phyloP scores from a whole-genome alignment of 2,888 invertebrate genomes.

The Pachliopta kotzebuea region DNA sequence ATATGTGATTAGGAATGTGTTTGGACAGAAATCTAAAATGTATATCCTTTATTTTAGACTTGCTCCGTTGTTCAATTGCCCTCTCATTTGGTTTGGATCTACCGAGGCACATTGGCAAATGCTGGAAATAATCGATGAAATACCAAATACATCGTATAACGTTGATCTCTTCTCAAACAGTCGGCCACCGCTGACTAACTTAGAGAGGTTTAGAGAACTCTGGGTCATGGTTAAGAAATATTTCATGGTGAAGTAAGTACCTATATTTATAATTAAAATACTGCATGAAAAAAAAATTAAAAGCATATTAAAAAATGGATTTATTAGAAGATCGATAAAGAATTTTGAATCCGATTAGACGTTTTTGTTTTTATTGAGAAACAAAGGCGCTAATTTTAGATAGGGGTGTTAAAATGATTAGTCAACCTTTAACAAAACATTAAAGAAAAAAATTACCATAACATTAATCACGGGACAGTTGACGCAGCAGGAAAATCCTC shows the following conservation, averaged over 20 bases:
- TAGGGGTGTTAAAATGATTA: too few relatives aligned
- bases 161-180: conserved; percentile 48
- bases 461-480: too few relatives aligned
- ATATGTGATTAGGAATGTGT: neutral
- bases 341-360: too few relatives aligned
- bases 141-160: conserved; percentile 55
- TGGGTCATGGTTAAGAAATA: conserved; percentile 43
- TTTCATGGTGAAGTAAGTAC: conserved; percentile 44
- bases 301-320: too few relatives aligned
- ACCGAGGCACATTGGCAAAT: conserved; percentile 58
- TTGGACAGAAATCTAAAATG: neutral
- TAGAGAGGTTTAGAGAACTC: conserved; percentile 45
- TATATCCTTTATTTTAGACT: conserved; percentile 44
- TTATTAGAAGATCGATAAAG: too few relatives aligned
- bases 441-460: too few relatives aligned
- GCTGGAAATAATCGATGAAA: conserved; percentile 51
- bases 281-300: neutral
- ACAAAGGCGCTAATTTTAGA: too few relatives aligned
- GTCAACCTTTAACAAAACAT: too few relatives aligned
- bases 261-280: neutral
- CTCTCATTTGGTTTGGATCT: conserved; percentile 55
- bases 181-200: conserved; percentile 46
- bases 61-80: conserved; percentile 52
- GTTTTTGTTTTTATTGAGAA: too few relatives aligned
- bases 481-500: too few relatives aligned